Evolutionary conservation across 2,888 invertebrate species (phyloP).

Genomic region (Blastobasis adustella): DNA sequence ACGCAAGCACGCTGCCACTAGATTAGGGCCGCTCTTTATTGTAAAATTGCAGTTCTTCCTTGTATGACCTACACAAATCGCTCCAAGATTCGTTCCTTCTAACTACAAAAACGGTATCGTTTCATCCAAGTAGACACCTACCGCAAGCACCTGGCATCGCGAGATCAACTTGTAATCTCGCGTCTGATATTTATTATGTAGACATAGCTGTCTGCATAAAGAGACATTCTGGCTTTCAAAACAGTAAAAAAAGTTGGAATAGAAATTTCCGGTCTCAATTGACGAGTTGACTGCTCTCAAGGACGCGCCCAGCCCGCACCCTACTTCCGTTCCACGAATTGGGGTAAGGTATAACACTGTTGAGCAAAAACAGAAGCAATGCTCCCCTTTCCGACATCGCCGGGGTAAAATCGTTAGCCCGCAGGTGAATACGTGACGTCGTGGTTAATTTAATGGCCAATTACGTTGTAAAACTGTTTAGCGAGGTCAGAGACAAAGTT

Average conservation of each 20-base stretch:
- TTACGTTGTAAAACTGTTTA: constrained; percentile 37
- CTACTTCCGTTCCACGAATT: constrained; percentile 59
- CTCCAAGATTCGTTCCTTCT: too few relatives aligned
- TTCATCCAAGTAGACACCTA: too few relatives aligned
- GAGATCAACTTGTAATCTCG: too few relatives aligned
- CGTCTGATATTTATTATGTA: too few relatives aligned
- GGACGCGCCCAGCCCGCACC: constrained; percentile 65
- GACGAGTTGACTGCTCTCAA: constrained; percentile 37
- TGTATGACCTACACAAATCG: too few relatives aligned
- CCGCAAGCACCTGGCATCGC: too few relatives aligned
- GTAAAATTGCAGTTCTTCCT: too few relatives aligned
- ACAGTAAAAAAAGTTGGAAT: constrained; percentile 30
- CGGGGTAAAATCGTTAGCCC: constrained; percentile 12
- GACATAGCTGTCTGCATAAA: too few relatives aligned
- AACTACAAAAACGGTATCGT: too few relatives aligned
- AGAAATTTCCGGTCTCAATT: constrained; percentile 52
- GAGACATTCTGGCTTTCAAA: neutral
- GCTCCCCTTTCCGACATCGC: constrained; percentile 13
- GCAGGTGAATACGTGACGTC: constrained; percentile 24
- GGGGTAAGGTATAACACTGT: constrained; percentile 40
- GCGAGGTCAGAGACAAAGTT: constrained; percentile 40
- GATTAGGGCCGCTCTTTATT: too few relatives aligned
- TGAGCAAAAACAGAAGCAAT: constrained; percentile 49
- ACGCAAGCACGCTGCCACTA: too few relatives aligned
- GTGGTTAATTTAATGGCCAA: constrained; percentile 30